Conservation (phyloP, 1,140 invertebrate species). For the Drusus annulatus region DNA sequence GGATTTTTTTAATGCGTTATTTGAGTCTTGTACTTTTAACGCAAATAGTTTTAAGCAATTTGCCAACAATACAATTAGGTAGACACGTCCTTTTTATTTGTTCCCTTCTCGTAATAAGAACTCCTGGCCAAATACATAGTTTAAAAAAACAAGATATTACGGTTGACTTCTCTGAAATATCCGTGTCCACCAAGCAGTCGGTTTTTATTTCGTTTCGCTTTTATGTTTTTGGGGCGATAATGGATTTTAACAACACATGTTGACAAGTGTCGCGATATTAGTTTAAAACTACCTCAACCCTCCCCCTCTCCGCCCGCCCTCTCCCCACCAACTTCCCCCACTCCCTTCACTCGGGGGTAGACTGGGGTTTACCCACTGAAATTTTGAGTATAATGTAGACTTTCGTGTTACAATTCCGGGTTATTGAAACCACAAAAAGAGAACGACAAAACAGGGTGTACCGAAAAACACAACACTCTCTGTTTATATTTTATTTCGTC, state of each 20-base stretch:
- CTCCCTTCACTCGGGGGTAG: not conserved
- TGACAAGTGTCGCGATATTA: slow-evolving; percentile 58
- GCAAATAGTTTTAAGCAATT: too few species aligned
- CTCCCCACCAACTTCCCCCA: not conserved
- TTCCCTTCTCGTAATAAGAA: too few species aligned
- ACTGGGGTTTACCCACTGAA: slow-evolving; percentile 8
- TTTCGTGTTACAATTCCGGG: slow-evolving; percentile 25
- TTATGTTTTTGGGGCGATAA: slow-evolving; percentile 49
- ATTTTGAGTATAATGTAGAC: slow-evolving; percentile 29
- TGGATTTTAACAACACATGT: slow-evolving; percentile 59
- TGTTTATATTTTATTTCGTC: too few species aligned
- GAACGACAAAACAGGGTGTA: slow-evolving; percentile 1
- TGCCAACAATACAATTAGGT: too few species aligned
- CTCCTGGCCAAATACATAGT: too few species aligned
- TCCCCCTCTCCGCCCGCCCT: not conserved
- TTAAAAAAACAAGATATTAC: too few species aligned
- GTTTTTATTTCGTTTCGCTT: slow-evolving; percentile 39
- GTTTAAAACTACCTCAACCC: slow-evolving; percentile 50
- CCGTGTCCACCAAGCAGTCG: slow-evolving; percentile 19
- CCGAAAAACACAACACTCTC: too few species aligned
- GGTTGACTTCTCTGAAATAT: not conserved
- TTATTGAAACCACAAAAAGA: slow-evolving; percentile 18
- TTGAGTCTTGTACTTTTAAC: too few species aligned
- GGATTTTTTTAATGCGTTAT: too few species aligned
- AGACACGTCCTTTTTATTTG: too few species aligned